Base-by-base conservation (phyloP, 1,140 invertebrate species). In the Aphaenogaster rudis region DNA sequence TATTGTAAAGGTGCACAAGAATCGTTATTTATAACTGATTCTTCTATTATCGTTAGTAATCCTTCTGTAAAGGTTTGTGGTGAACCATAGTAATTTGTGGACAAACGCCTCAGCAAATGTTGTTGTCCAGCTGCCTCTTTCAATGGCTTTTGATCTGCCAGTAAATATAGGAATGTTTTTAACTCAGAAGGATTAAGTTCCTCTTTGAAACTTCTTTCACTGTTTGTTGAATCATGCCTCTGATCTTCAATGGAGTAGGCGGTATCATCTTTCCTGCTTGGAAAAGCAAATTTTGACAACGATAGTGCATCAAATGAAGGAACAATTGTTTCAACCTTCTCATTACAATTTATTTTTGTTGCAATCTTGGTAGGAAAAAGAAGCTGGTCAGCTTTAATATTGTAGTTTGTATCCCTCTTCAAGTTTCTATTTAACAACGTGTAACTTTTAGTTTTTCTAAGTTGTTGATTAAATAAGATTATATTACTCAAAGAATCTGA, bases 31-130 rank as follows among this genome's bases (percentile, higher is more conserved):
- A 91, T 78, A 9, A 92, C 79, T 2, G 94, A 92, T 71, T 94
- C 92, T 89, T 95, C 94, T 1, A 94, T 90, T 21, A 95, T 93
- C 6, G 93, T 93, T 11, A 95, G 64, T 3, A 95, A 80, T 63
- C 88, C 91, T 67, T 93, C 91, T 1, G 94, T 94, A 78, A 94
- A 95, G 36, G 77, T 88, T 21, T 90, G 67, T 6, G 94, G 94
- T 7, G 93, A 92, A 15, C 84, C 61, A 0, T 89, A 71, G 63
- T 92, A 95, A 67, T 93, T 80, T 1, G 90, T 67, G 0, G 94
- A 94, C n/a, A 94, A 39, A 28, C 93, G 88, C n/a, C 81, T 90
- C 13, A 94, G 50, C 6, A 93, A 71, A 59, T 77, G 79, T 21
- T 86, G 39, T 69, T 45, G 63, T 17, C 17, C 0, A n/a, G 48